Evolutionary conservation across 1,140 invertebrate genomes (phyloP).

Genomic region (Capitella teleta): DNA sequence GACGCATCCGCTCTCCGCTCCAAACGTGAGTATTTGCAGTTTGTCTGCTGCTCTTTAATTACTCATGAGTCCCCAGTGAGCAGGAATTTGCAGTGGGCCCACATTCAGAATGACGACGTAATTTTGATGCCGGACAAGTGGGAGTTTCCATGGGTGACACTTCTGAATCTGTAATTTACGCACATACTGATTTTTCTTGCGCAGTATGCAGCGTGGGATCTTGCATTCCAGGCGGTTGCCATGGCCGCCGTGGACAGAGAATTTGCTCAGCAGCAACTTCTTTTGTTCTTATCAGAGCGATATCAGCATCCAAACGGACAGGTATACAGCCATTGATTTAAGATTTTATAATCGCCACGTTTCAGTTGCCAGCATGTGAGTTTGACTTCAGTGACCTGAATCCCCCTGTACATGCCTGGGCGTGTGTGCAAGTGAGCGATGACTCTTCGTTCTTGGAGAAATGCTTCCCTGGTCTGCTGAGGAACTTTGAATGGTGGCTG

Average conservation of each 20-base stretch:
- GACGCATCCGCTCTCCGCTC: slow-evolving; percentile 1
- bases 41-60: too few relatives aligned
- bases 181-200: slow-evolving; percentile 7
- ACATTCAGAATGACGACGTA: not conserved
- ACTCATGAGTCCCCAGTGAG: too few relatives aligned
- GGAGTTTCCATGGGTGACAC: slow-evolving; percentile 44
- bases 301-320: slow-evolving; percentile 46
- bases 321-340: slow-evolving; percentile 28
- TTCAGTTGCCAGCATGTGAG: slow-evolving; percentile 42
- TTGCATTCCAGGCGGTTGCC: slow-evolving; percentile 43
- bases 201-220: slow-evolving; percentile 44
- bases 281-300: slow-evolving; percentile 40
- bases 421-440: slow-evolving; percentile 29
- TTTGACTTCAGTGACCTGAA: slow-evolving; percentile 43
- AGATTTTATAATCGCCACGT: too few relatives aligned
- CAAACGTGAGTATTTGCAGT: too few relatives aligned
- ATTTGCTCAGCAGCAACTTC: slow-evolving; percentile 41
- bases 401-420: slow-evolving; percentile 43
- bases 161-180: not conserved
- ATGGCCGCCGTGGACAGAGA: slow-evolving; percentile 37
- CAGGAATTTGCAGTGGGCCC: too few relatives aligned
- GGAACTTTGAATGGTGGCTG: slow-evolving; percentile 45
- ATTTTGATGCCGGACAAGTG: slow-evolving; percentile 45
- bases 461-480: slow-evolving; percentile 40
- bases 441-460: slow-evolving; percentile 36